Conservation (phyloP, 2,888 invertebrate genomes). For the Tethea ocularis region DNA sequence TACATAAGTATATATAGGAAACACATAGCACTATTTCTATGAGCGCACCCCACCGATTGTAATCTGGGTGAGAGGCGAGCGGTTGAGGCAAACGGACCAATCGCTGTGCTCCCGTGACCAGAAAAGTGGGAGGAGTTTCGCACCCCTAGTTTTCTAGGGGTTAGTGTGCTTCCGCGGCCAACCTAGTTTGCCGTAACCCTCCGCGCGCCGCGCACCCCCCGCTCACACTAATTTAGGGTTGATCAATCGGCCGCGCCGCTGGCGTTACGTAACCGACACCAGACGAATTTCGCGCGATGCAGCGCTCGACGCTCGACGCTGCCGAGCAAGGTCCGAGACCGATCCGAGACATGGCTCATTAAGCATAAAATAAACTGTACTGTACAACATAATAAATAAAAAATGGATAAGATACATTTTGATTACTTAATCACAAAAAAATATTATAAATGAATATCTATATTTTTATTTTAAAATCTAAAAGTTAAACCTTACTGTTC, state of each 20-base stretch:
- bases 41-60: slow-evolving; percentile 83
- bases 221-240: slow-evolving; percentile 80
- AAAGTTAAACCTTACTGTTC: too few species aligned
- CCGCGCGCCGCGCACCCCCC: slow-evolving; percentile 65
- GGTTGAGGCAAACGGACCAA: slow-evolving; percentile 77
- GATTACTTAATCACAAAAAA: too few species aligned
- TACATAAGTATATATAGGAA: slow-evolving; percentile 69
- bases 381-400: not conserved
- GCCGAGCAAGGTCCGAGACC: slow-evolving; percentile 13
- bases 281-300: slow-evolving; percentile 50
- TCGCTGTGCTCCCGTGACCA: slow-evolving; percentile 81
- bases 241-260: slow-evolving; percentile 75
- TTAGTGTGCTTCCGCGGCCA: slow-evolving; percentile 84
- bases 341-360: slow-evolving; percentile 11
- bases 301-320: slow-evolving; percentile 16
- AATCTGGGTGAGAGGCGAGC: slow-evolving; percentile 81
- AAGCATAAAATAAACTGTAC: not conserved
- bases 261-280: slow-evolving; percentile 70
- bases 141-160: slow-evolving; percentile 85
- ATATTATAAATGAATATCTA: too few species aligned
- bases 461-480: too few species aligned
- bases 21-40: slow-evolving; percentile 82
- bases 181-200: slow-evolving; percentile 79
- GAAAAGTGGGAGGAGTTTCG: slow-evolving; percentile 84
- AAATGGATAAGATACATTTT: too few species aligned